These are phyloP conservation scores for Todiramphus chloris DNA, from an alignment of 2,113 vertebrate species.

Conservation along the genomic window DNA sequence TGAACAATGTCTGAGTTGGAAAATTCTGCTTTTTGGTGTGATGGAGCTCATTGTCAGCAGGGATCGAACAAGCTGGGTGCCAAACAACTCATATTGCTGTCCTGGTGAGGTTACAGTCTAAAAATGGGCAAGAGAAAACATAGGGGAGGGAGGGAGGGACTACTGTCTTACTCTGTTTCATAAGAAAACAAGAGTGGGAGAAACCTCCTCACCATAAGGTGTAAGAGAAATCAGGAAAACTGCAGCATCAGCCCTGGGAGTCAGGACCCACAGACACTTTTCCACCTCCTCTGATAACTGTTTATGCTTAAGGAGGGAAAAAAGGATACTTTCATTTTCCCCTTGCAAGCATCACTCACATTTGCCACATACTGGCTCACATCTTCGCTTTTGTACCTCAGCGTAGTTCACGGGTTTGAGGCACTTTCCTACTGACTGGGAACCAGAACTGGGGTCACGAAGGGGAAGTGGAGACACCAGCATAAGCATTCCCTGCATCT, in stretches of 20 bases:
- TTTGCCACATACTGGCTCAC: not conserved
- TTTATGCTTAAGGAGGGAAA: not conserved
- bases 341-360: not conserved
- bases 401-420: not conserved
- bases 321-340: not conserved
- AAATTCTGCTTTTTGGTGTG: not conserved
- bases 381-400: not conserved
- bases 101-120: not conserved
- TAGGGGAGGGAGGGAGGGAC: not conserved
- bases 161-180: not conserved
- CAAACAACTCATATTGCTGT: not conserved
- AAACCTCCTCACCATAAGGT: not conserved
- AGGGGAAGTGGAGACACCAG: not conserved
- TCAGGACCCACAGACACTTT: accelerated
- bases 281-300: not conserved
- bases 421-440: not conserved
- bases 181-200: not conserved
- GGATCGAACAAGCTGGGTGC: not conserved
- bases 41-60: not conserved
- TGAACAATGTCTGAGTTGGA: not conserved
- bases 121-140: not conserved
- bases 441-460: not conserved
- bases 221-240: not conserved
- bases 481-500: not conserved
- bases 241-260: not conserved